phyloP scores from a whole-genome alignment of 2,888 invertebrate species.

The Belgica antarctica region DNA sequence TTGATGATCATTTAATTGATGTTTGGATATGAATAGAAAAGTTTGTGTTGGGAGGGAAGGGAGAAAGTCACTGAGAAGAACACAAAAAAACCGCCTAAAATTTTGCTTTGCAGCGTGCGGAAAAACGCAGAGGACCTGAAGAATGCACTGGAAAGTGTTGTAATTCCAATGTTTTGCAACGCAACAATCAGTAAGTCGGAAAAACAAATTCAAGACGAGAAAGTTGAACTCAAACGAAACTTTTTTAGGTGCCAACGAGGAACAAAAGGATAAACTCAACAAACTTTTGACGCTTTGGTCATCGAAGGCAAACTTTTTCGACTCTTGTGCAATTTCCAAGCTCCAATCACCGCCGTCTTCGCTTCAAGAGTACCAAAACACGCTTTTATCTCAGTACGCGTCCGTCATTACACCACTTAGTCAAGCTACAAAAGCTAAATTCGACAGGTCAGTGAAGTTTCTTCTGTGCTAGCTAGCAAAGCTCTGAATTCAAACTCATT shows the following conservation, averaged over 20 bases:
- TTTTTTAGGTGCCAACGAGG: constrained; percentile 72
- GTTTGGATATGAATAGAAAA: background rate
- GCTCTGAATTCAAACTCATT: constrained; percentile 46
- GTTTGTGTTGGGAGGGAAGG: background rate
- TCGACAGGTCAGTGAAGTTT: constrained; percentile 62
- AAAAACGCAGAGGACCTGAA: constrained; percentile 93
- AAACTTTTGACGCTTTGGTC: constrained; percentile 96
- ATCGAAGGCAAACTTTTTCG: constrained; percentile 88
- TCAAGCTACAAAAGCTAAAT: constrained; percentile 76
- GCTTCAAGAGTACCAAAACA: constrained; percentile 86
- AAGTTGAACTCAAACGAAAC: background rate
- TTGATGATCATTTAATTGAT: background rate
- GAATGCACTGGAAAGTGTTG: constrained; percentile 89
- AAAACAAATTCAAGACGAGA: constrained; percentile 47
- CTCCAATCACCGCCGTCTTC: constrained; percentile 83
- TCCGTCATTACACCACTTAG: constrained; percentile 73
- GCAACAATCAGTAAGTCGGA: constrained; percentile 69
- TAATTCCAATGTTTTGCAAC: constrained; percentile 97
- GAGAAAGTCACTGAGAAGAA: background rate
- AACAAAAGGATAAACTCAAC: constrained; percentile 85
- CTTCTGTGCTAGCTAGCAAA: background rate
- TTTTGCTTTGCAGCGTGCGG: constrained; percentile 69
- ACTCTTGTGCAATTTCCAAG: constrained; percentile 76
- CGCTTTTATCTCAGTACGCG: constrained; percentile 76
- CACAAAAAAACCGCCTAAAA: background rate